Percentiles rank a stretch among this genome's conserved stretches.
These are phyloP conservation scores for Cervus canadensis DNA, from an alignment of 2,113 vertebrate genomes.

Conservation along the genomic window DNA sequence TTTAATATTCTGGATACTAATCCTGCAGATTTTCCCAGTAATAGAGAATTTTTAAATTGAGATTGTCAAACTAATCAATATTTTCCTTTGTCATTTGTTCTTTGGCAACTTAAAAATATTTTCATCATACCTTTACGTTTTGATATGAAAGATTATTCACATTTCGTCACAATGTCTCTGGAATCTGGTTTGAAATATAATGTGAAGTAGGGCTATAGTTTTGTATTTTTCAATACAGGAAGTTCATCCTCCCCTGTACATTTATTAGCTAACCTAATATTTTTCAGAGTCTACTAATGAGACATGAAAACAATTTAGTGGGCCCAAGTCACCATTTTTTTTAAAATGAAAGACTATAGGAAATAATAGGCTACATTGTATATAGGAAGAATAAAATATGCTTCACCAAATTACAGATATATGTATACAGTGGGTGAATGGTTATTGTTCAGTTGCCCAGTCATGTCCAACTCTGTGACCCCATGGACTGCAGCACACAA, in stretches of 20 bases:
- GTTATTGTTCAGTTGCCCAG: not conserved
- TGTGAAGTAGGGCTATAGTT: not conserved
- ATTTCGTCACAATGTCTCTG: not conserved
- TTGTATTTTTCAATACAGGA: not conserved
- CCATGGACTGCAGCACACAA: not conserved
- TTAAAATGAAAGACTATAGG: not conserved
- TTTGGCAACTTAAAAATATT: not conserved
- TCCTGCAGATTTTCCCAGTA: not conserved
- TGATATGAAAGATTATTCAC: not conserved
- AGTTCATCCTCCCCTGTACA: not conserved
- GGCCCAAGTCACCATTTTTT: not conserved
- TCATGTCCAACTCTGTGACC: not conserved
- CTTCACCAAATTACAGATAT: not conserved
- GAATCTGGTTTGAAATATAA: not conserved
- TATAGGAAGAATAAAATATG: not conserved
- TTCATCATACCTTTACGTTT: not conserved
- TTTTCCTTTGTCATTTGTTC: not conserved
- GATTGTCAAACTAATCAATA: not conserved
- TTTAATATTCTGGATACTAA: not conserved
- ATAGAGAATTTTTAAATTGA: not conserved
- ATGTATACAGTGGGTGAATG: not conserved
- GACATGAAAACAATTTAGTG: not conserved
- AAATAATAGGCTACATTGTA: not conserved
- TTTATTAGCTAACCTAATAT: not conserved
- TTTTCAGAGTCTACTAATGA: not conserved